Evolutionary conservation across 23 tunicate genomes (phyloP), one percentile per base, ranked within the genome.

Genomic region (Diplosoma virens): DNA sequence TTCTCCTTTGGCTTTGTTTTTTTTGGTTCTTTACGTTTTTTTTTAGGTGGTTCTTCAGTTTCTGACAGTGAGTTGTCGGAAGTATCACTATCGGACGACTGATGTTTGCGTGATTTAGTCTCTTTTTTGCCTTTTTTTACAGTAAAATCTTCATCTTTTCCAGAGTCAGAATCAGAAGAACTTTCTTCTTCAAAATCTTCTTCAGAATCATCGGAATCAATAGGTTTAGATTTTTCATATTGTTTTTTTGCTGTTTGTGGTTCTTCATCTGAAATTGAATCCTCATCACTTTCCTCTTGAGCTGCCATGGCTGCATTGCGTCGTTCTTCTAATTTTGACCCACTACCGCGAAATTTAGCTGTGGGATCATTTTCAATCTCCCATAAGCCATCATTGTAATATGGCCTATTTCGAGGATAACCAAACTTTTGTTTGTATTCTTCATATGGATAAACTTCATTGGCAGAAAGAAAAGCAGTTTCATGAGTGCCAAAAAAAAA

Each of bases 401-500:
- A 89, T 22, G 84, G 83, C 48, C 92, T 68, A 6, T 37, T 26
- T 17, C 92, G 77, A 31, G 87, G 93, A 1, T 74, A 79, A 0
- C 97, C 97, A 70, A 55, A 92, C 60, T 85, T 92, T 48, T 74
- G 83, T 67, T 92, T 92, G 53, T 75, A 77, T 56, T 92, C 87
- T 77, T 92, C 97, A 81, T 92, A 92, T 6, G 97, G 97, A 54
- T 67, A 92, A 33, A 92, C 63, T 76, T 92, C 97, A 72, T 81
- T 80, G 41, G 87, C 83, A 1, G 97, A 68, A 7, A 92, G 66
- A 76, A 81, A 82, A 45, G 80, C 97, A 30, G 97, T 92, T 81
- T 92, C 97, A 59, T 92, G 97, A 46, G 97, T 92, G 2, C 97
- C 97, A 76, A 92, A 92, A 61, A 92, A 92, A 60, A 92, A 92